Conservation (phyloP, 2,888 invertebrate species). For the Eurois occulta region DNA sequence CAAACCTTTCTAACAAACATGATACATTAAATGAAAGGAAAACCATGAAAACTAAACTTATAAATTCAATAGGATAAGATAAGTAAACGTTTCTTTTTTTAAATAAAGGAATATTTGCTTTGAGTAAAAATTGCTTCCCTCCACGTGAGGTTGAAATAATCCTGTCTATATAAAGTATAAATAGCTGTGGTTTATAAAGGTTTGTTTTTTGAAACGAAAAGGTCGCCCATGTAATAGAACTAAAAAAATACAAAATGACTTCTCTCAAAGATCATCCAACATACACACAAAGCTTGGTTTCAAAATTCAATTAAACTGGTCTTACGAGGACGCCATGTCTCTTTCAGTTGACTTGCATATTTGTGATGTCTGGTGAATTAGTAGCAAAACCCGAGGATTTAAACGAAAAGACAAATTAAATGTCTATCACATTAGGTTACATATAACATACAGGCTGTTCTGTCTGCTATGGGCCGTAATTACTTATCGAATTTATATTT, state of each 20-base stretch:
- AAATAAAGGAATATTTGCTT: no score
- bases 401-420: constrained; percentile 14
- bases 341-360: neutral
- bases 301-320: constrained; percentile 29
- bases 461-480: neutral
- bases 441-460: constrained; percentile 14
- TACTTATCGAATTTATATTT: no score
- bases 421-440: neutral
- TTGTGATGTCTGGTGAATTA: constrained; percentile 17
- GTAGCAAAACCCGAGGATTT: constrained; percentile 3
- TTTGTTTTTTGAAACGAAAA: neutral
- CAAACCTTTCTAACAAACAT: no score
- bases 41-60: no score
- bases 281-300: neutral
- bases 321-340: constrained; percentile 10
- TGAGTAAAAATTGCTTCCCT: no score
- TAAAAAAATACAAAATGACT: neutral
- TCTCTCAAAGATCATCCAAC: neutral
- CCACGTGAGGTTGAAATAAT: no score
- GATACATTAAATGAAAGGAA: no score
- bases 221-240: neutral
- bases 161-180: neutral
- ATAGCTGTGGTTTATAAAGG: neutral
- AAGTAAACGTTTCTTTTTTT: no score
- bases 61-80: no score